Conservation (phyloP, 2,888 invertebrate genomes). For the Sphaerophoria taeniata region DNA sequence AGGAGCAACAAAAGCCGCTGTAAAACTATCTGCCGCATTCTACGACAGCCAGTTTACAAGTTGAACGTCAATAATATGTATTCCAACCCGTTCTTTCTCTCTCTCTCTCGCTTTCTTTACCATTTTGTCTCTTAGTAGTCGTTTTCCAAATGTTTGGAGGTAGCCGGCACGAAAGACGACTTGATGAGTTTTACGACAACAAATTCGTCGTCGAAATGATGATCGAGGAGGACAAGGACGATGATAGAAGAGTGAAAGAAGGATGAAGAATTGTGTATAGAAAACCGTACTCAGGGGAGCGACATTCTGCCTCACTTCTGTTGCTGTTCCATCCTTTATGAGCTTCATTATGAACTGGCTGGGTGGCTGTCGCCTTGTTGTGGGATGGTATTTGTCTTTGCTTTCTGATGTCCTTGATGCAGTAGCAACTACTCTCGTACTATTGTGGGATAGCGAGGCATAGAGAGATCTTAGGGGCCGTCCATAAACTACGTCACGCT, state of each 20-base stretch:
- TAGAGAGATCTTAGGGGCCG: conserved; percentile 61
- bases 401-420: conserved; percentile 1
- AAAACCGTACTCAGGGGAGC: conserved; percentile 47
- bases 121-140: not conserved
- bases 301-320: conserved; percentile 46
- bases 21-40: conserved; percentile 68
- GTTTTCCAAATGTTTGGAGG: not conserved
- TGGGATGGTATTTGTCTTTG: not conserved
- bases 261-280: not conserved
- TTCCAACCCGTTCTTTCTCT: conserved; percentile 19
- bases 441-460: conserved; percentile 39
- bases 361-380: conserved; percentile 1
- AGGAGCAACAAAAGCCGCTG: conserved; percentile 60
- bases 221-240: conserved; percentile 11
- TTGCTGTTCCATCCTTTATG: conserved; percentile 61
- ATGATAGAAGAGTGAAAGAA: not conserved
- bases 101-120: not conserved
- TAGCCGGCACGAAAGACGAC: not conserved
- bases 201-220: not conserved
- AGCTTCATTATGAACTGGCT: conserved; percentile 52
- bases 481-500: too few relatives aligned
- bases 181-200: conserved; percentile 12
- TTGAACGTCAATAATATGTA: conserved; percentile 69
- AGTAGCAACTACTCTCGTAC: not conserved
- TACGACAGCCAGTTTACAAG: conserved; percentile 68